Conservation (phyloP, 2,113 vertebrate genomes). For the Protomyctophum bolini region DNA sequence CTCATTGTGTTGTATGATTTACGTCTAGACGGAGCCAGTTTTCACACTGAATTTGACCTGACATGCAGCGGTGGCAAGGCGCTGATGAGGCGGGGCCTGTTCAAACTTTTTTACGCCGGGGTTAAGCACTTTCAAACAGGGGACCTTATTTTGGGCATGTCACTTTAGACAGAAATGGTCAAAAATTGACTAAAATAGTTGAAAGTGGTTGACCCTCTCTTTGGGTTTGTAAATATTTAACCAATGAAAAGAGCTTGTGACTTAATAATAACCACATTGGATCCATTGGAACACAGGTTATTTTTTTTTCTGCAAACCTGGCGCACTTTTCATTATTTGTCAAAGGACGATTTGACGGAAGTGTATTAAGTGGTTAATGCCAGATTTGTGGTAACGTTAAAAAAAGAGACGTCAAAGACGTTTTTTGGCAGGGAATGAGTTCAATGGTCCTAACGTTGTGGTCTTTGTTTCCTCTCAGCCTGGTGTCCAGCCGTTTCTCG, state of each 20-base stretch:
- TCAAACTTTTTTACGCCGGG: constrained; percentile 17
- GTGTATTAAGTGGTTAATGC: no score
- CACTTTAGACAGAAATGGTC: no score
- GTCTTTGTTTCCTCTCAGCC: constrained; percentile 70
- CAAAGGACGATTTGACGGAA: no score
- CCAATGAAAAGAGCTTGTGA: no score
- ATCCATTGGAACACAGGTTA: no score
- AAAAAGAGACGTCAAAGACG: background rate
- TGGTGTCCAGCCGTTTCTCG: constrained; percentile 96
- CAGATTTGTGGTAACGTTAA: constrained; percentile 4
- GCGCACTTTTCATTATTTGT: no score
- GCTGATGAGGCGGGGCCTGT: constrained; percentile 30
- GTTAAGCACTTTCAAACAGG: background rate
- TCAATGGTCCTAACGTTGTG: background rate
- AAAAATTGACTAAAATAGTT: no score
- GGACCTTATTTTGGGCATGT: no score
- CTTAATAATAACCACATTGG: no score
- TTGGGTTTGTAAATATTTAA: no score
- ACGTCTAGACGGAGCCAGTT: constrained; percentile 60
- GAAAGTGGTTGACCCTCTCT: background rate
- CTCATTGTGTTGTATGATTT: constrained; percentile 56
- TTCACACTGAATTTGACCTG: constrained; percentile 27
- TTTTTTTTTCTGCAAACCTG: no score
- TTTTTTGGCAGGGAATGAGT: no score
- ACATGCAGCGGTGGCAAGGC: constrained; percentile 14